phyloP scores from a whole-genome alignment of 92 coral and sea anemone species.

The Palythoa caribaeorum region DNA sequence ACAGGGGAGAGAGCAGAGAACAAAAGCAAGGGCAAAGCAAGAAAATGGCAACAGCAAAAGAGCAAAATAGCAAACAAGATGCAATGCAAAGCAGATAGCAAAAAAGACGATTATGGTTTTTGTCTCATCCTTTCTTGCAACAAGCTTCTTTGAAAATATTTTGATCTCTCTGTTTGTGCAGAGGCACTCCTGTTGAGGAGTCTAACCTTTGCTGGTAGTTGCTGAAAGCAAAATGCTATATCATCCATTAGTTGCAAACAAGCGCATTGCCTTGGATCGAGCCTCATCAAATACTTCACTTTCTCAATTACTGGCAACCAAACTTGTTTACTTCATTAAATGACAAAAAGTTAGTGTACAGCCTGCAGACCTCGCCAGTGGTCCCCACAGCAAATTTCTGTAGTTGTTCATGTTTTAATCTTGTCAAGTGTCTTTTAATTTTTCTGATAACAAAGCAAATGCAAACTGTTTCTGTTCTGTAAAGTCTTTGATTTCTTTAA shows the following conservation, averaged over 20 bases:
- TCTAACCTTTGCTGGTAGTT: conserved; percentile 58
- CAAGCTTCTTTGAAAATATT: conserved; percentile 66
- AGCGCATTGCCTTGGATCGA: conserved; percentile 69
- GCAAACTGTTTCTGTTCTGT: not conserved
- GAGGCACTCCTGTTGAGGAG: conserved; percentile 23
- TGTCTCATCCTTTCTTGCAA: conserved; percentile 96
- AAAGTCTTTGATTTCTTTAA: not conserved
- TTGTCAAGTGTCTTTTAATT: not conserved
- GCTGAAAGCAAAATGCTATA: conserved; percentile 75
- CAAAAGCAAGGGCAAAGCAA: conserved; percentile 74
- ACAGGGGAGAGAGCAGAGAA: conserved; percentile 86
- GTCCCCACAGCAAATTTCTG: not conserved
- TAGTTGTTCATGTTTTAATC: not conserved
- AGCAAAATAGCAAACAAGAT: conserved; percentile 82
- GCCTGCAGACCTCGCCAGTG: conserved; percentile 14
- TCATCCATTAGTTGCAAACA: conserved; percentile 67
- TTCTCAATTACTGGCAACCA: conserved; percentile 28
- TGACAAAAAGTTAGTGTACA: not conserved
- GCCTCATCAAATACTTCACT: not conserved
- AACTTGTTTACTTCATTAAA: conserved; percentile 6
- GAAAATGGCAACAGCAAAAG: conserved; percentile 77
- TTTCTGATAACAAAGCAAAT: not conserved
- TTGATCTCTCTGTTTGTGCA: conserved; percentile 57
- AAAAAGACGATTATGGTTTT: conserved; percentile 98
- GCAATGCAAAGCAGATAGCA: conserved; percentile 55